These are phyloP conservation scores for Asobara japonica DNA, from an alignment of 1,140 invertebrate genomes.

Conservation along the genomic window DNA sequence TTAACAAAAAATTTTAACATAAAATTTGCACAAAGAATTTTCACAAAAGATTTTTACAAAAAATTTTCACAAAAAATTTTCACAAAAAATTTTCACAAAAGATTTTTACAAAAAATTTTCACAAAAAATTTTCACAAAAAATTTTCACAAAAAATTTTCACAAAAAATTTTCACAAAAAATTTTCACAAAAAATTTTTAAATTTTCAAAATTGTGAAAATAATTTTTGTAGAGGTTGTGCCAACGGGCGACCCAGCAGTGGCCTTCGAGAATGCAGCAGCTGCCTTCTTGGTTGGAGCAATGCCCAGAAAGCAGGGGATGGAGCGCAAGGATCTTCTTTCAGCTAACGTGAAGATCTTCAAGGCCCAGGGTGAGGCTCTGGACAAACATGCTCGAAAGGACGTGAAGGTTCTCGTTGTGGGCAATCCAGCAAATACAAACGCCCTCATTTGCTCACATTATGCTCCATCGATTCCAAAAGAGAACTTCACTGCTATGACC, in stretches of 20 bases:
- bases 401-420: constrained; percentile 97
- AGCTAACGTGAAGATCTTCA: constrained; percentile 99
- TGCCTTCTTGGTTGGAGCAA: constrained; percentile 98
- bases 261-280: constrained; percentile 97
- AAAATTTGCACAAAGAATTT: no score
- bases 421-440: constrained; percentile 99
- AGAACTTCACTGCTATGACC: constrained; percentile 99
- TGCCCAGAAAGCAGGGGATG: constrained; percentile 99
- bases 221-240: constrained; percentile 76
- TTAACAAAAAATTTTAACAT: no score
- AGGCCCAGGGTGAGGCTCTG: constrained; percentile 92
- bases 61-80: no score
- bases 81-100: no score
- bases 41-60: no score
- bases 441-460: constrained; percentile 96
- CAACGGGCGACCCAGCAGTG: constrained; percentile 86
- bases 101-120: no score
- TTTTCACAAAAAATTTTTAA: no score
- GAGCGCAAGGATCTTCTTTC: constrained; percentile 95
- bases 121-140: no score
- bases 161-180: no score
- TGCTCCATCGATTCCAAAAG: constrained; percentile 95
- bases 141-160: no score
- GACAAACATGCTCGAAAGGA: constrained; percentile 93
- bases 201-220: not conserved